These are phyloP conservation scores for Chlamydotis undulata DNA, from an alignment of 2,113 vertebrate species.

Conservation along the genomic window DNA sequence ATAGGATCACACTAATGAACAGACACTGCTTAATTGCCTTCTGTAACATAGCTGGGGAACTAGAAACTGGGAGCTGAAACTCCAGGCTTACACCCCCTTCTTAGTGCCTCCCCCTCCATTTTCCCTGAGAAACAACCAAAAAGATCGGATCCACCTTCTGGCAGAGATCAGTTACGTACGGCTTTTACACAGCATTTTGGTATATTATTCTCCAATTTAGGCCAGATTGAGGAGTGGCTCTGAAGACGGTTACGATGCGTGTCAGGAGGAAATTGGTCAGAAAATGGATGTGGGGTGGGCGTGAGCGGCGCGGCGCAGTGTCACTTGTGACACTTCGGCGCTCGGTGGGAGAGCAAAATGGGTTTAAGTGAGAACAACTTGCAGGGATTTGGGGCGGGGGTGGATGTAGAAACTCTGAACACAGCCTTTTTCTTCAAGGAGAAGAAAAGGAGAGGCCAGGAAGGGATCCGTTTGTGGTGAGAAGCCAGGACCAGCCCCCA, in stretches of 20 bases:
- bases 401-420: conserved; percentile 27
- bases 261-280: conserved; percentile 52
- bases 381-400: background rate
- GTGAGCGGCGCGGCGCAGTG: background rate
- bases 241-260: background rate
- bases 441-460: background rate
- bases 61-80: background rate
- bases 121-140: background rate
- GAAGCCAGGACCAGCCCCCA: background rate
- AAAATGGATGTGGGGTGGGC: conserved; percentile 23
- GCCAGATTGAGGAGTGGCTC: background rate
- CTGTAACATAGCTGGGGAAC: background rate
- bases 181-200: background rate
- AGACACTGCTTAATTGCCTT: background rate
- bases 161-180: background rate
- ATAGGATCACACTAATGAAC: background rate
- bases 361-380: conserved; percentile 38
- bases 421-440: background rate
- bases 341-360: conserved; percentile 19
- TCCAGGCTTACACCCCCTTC: background rate
- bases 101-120: rapidly evolving
- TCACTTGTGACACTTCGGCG: background rate
- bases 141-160: background rate
- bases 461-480: background rate
- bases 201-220: background rate